phyloP scores from a whole-genome alignment of 1,140 invertebrate genomes.

The Diuraphis noxia region DNA sequence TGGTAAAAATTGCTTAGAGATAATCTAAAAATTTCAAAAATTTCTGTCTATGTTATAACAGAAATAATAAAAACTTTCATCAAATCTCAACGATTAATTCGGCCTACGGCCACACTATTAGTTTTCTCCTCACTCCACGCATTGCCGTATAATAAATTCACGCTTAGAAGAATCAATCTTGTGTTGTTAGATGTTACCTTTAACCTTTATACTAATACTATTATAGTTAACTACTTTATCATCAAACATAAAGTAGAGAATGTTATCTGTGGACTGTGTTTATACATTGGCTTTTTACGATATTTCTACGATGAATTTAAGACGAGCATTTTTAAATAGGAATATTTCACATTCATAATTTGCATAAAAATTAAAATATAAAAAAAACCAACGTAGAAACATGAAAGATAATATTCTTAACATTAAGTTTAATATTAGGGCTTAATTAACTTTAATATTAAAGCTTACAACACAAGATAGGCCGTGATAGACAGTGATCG shows the following conservation, averaged over 20 bases:
- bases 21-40: too few species aligned
- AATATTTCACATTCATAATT: background rate
- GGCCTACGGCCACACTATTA: background rate
- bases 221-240: background rate
- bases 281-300: background rate
- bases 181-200: background rate
- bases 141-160: too few species aligned
- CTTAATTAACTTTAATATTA: too few species aligned
- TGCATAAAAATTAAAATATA: too few species aligned
- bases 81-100: too few species aligned
- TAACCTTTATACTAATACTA: background rate
- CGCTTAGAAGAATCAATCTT: background rate
- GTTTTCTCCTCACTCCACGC: background rate
- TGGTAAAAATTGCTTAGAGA: too few species aligned
- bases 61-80: too few species aligned
- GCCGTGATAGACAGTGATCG: too few species aligned
- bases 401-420: background rate
- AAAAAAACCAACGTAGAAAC: background rate
- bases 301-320: background rate
- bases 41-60: too few species aligned
- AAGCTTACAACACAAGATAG: background rate
- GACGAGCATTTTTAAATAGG: background rate
- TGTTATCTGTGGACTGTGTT: background rate
- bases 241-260: background rate
- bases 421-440: background rate